Evolutionary conservation across 2,888 invertebrate genomes (phyloP).

Genomic region (Acleris laterana): DNA sequence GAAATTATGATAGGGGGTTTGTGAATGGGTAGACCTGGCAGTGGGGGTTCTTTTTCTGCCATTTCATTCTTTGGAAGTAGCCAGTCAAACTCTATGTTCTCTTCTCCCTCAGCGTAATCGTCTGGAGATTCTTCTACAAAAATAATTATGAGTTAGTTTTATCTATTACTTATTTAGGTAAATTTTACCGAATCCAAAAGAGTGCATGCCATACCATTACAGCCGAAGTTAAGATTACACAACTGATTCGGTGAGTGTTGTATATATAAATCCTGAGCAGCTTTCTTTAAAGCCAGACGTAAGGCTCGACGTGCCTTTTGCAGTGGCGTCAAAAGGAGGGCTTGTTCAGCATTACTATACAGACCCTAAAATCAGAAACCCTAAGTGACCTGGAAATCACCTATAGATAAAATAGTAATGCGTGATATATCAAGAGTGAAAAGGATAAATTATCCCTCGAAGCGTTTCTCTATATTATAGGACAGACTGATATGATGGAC

Average conservation of each 20-base stretch:
- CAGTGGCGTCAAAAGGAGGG: constrained; percentile 65
- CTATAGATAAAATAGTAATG: no score
- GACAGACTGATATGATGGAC: no score
- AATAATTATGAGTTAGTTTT: neutral
- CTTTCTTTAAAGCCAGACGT: constrained; percentile 70
- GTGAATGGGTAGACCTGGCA: constrained; percentile 58
- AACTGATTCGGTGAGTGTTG: constrained; percentile 61
- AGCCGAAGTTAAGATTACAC: constrained; percentile 55
- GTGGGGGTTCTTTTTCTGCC: constrained; percentile 43
- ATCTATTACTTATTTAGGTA: no score
- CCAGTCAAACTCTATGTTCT: constrained; percentile 70
- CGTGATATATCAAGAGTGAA: no score
- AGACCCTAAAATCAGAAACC: constrained; percentile 47
- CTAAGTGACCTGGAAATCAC: no score
- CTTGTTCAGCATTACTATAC: constrained; percentile 58
- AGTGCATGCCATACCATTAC: constrained; percentile 50
- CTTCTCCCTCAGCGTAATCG: constrained; percentile 68
- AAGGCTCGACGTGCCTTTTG: constrained; percentile 78
- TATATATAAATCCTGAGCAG: constrained; percentile 66
- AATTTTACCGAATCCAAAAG: no score
- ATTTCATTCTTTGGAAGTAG: constrained; percentile 50
- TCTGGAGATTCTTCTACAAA: constrained; percentile 61
- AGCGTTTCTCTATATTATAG: no score
- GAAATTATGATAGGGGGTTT: constrained; percentile 37
- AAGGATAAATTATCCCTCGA: no score